Percentiles rank a stretch among this genome's conserved stretches.
Conservation (phyloP, 2,888 invertebrate genomes). For the Hydrotaea diabolus region DNA sequence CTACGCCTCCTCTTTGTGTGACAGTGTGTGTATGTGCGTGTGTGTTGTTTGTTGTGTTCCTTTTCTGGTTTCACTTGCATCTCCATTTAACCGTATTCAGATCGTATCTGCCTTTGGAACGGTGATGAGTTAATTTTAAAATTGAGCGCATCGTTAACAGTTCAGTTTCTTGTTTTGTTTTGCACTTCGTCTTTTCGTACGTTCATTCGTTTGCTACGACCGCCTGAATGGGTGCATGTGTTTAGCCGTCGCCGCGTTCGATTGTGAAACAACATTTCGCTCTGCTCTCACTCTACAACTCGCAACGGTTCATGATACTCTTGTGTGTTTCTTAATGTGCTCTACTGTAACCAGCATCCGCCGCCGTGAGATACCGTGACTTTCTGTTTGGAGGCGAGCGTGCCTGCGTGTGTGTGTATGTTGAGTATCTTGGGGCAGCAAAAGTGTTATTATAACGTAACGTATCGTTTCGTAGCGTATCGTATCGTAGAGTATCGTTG, state of each 20-base stretch:
- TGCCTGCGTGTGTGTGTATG: too few relatives aligned
- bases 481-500: constrained; percentile 17
- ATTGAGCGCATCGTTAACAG: constrained; percentile 59
- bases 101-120: constrained; percentile 66
- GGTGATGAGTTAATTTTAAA: constrained; percentile 67
- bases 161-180: constrained; percentile 20
- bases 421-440: not conserved
- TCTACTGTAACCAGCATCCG: too few relatives aligned
- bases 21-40: too few relatives aligned
- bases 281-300: not conserved
- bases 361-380: constrained; percentile 10
- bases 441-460: constrained; percentile 29
- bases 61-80: constrained; percentile 57
- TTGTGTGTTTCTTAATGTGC: not conserved
- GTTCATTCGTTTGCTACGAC: not conserved
- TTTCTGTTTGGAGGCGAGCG: constrained; percentile 18
- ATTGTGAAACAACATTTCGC: not conserved
- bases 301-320: constrained; percentile 18
- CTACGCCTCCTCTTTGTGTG: constrained; percentile 60
- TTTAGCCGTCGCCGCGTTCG: too few relatives aligned
- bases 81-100: constrained; percentile 64
- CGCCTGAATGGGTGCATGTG: not conserved
- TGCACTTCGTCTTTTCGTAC: not conserved
- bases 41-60: constrained; percentile 27
- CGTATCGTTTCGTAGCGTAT: not conserved